Evolutionary conservation across 2,797 vertebrate species (phyloP), one percentile per base, ranked within the genome.

Genomic region (Platalea minor): DNA sequence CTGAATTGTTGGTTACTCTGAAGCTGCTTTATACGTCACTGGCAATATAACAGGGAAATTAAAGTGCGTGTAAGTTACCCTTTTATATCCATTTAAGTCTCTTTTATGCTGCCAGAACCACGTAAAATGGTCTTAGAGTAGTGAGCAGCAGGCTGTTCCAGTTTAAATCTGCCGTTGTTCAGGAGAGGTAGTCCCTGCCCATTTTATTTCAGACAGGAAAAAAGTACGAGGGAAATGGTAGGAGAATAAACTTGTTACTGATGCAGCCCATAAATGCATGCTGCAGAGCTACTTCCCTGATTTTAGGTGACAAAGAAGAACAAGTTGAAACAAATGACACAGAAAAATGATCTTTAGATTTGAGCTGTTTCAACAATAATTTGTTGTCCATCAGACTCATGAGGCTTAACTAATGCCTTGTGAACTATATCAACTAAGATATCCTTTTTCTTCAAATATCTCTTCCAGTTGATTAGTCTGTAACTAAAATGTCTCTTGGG

Each of bases 381-480:
- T 97, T 97, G 94, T 97, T 97, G 97, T 96, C 97, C 89, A 33
- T 97, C 97, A 97, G 93, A 96, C 69, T 93, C 93, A 85, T 39
- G 84, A 95, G 74, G 97, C 94, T 97, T 96, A 97, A 96, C 77
- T 97, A 96, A 97, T 95, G 83, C 86, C 95, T 97, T 97, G 92
- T 97, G 95, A 97, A 95, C 91, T 96, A 33, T 92, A 93, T 98
- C 95, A 97, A 94, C 88, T 94, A 97, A 83, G 95, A 95, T 93
- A 97, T 82, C 86, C 83, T 95, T 97, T 97, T 91, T 91, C 96
- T 95, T 96, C 96, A 97, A 95, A 65, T 96, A 84, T 93, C 64
- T 96, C 93, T 98, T 98, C 91, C 94, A 95, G 95, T 61, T 98
- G 96, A 97, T 98, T 97, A 97, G 85, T 92, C 96, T 95, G 95